Evolutionary conservation across 2,113 vertebrate genomes (phyloP), one percentile per base, ranked within the genome.

Genomic region (Merops nubicus): DNA sequence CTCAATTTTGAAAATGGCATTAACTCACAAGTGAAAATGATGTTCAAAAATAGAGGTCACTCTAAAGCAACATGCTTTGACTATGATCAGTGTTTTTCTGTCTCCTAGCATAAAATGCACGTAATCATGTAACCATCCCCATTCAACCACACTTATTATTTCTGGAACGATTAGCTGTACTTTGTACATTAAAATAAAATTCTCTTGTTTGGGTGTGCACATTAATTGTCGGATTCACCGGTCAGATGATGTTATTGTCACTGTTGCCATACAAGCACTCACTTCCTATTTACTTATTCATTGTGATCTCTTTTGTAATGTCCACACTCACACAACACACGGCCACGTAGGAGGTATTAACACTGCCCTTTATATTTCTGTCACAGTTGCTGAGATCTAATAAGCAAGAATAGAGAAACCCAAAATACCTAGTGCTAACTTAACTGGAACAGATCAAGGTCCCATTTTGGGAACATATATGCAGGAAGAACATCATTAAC

Each of bases 1-100:
- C 72, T 91, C 73, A 96, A 96, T 97, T 97, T 97, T 95, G 77
- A 97, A 97, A 96, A 96, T 89, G 95, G 81, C 91, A 97, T 97
- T 97, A 97, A 94, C 78, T 96, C 87, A 85, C 63, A 91, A 96
- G 94, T 91, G 96, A 97, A 97, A 97, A 94, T 91, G 47, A 97
- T 81, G 85, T 93, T 97, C 88, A 91, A 96, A 97, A 98, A 94
- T 75, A 96, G 87, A 96, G 86, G 85, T 96, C 85, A 91, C 57
- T 80, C 48, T 81, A 93, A 68, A 95, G 87, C 91, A 92, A 79
- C 43, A 64, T 72, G 85, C 93, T 95, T 97, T 85, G 95, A 89
- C 75, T 83, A 91, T 26, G 56, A 74, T 86, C 92, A 92, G 85
- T 82, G 62, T 51, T 85, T 88, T 75, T 92, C 63, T 0, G 3